Evolutionary conservation across 2,888 invertebrate genomes (phyloP).

Genomic region (Zygaena filipendulae): DNA sequence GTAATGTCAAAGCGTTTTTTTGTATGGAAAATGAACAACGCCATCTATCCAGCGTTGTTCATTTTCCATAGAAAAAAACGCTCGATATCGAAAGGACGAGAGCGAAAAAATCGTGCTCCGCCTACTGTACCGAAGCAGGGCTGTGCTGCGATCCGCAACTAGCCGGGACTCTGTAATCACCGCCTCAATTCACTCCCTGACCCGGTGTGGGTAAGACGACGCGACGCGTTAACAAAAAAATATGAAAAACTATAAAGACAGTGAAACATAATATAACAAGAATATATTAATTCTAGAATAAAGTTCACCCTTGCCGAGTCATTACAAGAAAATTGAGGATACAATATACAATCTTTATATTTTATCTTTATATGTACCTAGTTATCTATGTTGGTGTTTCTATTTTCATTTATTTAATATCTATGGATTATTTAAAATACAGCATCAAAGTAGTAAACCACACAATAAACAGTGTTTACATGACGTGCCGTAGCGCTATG

Average conservation of each 20-base stretch:
- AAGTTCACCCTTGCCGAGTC: conserved; percentile 34
- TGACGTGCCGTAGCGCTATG: too few relatives aligned
- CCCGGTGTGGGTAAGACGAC: conserved; percentile 35
- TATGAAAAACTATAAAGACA: conserved; percentile 44
- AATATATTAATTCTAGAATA: conserved; percentile 55
- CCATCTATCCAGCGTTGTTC: too few relatives aligned
- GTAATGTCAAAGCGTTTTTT: too few relatives aligned
- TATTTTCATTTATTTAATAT: conserved; percentile 53
- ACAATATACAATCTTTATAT: conserved; percentile 36
- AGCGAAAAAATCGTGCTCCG: too few relatives aligned
- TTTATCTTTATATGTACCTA: conserved; percentile 52
- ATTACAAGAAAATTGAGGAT: conserved; percentile 25
- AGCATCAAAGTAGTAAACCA: conserved; percentile 37
- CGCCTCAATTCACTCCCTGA: conserved; percentile 21
- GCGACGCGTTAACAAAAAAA: conserved; percentile 31
- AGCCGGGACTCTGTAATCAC: conserved; percentile 23
- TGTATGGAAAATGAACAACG: too few relatives aligned
- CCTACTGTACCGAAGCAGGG: too few relatives aligned
- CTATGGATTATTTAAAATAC: conserved; percentile 41
- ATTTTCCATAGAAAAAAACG: too few relatives aligned
- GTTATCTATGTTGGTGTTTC: conserved; percentile 63
- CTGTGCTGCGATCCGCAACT: too few relatives aligned
- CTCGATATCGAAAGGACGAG: too few relatives aligned
- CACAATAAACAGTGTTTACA: conserved; percentile 27
- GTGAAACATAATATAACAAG: conserved; percentile 53